Evolutionary conservation across 2,888 invertebrate genomes (phyloP).

Genomic region (Ormyrus nitidulus): DNA sequence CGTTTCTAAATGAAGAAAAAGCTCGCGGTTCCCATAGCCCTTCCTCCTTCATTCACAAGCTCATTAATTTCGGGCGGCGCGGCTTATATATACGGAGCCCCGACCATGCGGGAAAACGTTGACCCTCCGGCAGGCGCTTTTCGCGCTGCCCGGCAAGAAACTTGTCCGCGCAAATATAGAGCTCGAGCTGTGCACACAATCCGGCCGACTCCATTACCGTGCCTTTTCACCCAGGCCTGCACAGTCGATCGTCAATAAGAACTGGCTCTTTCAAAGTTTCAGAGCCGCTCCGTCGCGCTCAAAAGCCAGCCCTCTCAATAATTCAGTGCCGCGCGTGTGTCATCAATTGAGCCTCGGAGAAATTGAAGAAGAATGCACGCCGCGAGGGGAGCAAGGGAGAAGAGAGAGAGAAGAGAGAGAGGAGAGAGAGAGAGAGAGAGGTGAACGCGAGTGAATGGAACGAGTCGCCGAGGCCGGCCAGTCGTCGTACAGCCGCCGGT

Average conservation of each 20-base stretch:
- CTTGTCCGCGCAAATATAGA: too few species aligned
- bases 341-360: slow-evolving; percentile 44
- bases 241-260: slow-evolving; percentile 31
- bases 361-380: slow-evolving; percentile 45
- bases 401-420: slow-evolving; percentile 6
- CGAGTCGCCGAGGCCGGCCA: background rate
- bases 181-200: background rate
- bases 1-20: slow-evolving; percentile 1
- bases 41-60: too few species aligned
- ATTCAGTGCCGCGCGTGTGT: background rate
- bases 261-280: slow-evolving; percentile 34
- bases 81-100: too few species aligned
- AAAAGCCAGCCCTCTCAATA: background rate
- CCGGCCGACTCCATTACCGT: slow-evolving; percentile 10
- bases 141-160: too few species aligned
- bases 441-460: background rate
- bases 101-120: too few species aligned
- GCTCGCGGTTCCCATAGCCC: background rate
- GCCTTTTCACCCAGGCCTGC: slow-evolving; percentile 14
- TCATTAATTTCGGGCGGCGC: too few species aligned
- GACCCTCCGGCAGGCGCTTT: too few species aligned
- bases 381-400: too few species aligned
- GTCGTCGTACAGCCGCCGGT: background rate
- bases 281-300: background rate
- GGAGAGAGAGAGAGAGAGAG: slow-evolving; percentile 12